Conservation (phyloP, 2,113 vertebrate species). For the Xiphophorus maculatus region DNA sequence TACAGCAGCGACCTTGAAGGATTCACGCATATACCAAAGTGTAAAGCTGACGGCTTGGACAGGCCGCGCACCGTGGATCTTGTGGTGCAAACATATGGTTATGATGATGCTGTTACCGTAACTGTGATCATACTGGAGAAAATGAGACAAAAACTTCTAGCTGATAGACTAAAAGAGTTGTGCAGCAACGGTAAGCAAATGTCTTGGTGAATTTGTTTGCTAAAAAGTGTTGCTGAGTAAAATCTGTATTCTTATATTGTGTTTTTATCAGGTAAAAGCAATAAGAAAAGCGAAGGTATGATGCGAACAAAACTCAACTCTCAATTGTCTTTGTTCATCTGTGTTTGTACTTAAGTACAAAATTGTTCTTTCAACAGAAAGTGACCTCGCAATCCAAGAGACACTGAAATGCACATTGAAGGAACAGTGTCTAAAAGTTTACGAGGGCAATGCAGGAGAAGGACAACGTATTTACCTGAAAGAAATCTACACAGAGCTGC, state of each 20-base stretch:
- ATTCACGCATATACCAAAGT: slow-evolving; percentile 22
- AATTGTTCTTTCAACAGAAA: slow-evolving; percentile 13
- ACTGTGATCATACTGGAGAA: slow-evolving; percentile 27
- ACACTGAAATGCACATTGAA: slow-evolving; percentile 32
- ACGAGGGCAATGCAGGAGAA: slow-evolving; percentile 44
- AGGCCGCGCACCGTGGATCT: slow-evolving; percentile 20
- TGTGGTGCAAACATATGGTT: slow-evolving; percentile 34
- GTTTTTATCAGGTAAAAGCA: slow-evolving; percentile 26
- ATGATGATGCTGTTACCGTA: slow-evolving; percentile 20
- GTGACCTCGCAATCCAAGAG: slow-evolving; percentile 6
- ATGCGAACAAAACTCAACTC: background rate
- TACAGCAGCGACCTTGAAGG: slow-evolving; percentile 10
- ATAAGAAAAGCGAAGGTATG: slow-evolving; percentile 34
- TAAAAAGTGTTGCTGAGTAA: background rate
- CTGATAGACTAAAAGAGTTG: slow-evolving; percentile 14
- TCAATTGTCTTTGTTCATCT: background rate
- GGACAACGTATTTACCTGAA: slow-evolving; percentile 34
- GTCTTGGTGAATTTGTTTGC: background rate
- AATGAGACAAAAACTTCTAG: slow-evolving; percentile 31
- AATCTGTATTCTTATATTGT: slow-evolving; percentile 3
- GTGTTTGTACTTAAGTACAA: background rate
- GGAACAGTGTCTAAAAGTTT: slow-evolving; percentile 45
- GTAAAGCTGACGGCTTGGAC: background rate
- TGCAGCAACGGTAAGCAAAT: slow-evolving; percentile 17
- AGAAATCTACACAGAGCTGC: slow-evolving; percentile 49